Evolutionary conservation across 1,140 invertebrate species (phyloP), one percentile per base, ranked within the genome.

Genomic region (Drosophila rufa): DNA sequence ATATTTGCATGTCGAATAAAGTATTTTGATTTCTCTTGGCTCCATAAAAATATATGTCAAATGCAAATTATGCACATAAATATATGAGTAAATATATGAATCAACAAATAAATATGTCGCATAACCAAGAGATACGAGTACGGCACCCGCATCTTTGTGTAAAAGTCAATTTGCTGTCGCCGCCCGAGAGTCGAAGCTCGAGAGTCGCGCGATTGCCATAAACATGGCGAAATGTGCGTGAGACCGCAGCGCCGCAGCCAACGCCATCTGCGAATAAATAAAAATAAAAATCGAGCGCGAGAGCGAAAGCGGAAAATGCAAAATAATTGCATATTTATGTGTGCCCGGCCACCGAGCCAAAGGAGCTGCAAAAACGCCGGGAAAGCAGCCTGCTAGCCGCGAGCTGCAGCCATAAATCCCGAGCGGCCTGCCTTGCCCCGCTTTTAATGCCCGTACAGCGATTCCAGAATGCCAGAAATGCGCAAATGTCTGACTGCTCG

Each of bases 281-380:
- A 73, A 71, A 80, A 59, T 47, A 71, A 80, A 70, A 77, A 59
- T 47, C 67, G 64, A 65, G 40, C 62, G 42, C 40, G 46, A 45
- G 62, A 60, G 67, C 47, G 50, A 45, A 59, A 60, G 67, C 53
- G 75, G 55, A 81, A 89, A 89, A 83, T 87, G 80, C 78, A 84
- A 90, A 89, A 89, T 89, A 90, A 89, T 89, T 89, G 84, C 85
- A 90, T 84, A 90, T 90, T 90, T 90, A 89, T 84, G 69, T 89
- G 61, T 53, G 53, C 57, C 57, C 67, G 75, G 85, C 70, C 83
- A 65, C 38, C 61, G 38, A 60, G 67, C 66, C 51, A 47, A 71
- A 58, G 69, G 51, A 73, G 27, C 36, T 70, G 68, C 17, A 22
- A 53, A 46, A 53, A 46, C 17, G 62, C 38, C 56, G 47, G 38